phyloP scores from a whole-genome alignment of 2,113 vertebrate species.

The Austrofundulus limnaeus region DNA sequence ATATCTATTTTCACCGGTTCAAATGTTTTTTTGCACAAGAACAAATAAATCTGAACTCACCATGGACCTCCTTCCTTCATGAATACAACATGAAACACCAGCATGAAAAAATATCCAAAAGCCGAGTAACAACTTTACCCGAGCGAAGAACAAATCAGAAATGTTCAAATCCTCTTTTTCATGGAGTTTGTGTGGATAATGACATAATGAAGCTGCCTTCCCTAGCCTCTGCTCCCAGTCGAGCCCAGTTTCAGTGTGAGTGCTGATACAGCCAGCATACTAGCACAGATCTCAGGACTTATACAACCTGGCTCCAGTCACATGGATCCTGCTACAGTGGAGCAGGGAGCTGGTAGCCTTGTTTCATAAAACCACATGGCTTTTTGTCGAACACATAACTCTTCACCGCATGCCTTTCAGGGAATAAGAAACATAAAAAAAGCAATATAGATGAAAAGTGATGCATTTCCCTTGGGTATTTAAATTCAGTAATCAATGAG shows the following conservation, averaged over 20 bases:
- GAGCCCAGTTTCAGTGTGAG: constrained; percentile 19
- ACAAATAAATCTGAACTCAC: too few relatives aligned
- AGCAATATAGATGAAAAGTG: too few relatives aligned
- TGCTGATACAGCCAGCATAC: constrained; percentile 39
- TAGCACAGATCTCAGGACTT: constrained; percentile 67
- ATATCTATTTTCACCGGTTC: not conserved
- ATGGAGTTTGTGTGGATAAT: too few relatives aligned
- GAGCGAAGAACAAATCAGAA: not conserved
- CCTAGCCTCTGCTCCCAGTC: constrained; percentile 2
- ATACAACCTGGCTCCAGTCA: constrained; percentile 67
- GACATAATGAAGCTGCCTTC: too few relatives aligned
- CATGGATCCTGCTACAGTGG: constrained; percentile 54
- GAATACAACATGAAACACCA: not conserved
- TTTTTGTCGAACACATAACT: not conserved
- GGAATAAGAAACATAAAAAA: not conserved
- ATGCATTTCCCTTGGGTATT: too few relatives aligned
- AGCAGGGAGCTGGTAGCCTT: constrained; percentile 30
- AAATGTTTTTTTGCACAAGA: too few relatives aligned
- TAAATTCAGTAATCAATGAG: too few relatives aligned
- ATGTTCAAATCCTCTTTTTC: not conserved
- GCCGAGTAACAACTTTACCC: not conserved
- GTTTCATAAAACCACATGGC: constrained; percentile 63
- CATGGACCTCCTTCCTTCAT: not conserved
- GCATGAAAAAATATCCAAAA: not conserved
- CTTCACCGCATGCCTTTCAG: not conserved